Evolutionary conservation across 2,888 invertebrate genomes (phyloP).

Genomic region (Pyrgus malvae): DNA sequence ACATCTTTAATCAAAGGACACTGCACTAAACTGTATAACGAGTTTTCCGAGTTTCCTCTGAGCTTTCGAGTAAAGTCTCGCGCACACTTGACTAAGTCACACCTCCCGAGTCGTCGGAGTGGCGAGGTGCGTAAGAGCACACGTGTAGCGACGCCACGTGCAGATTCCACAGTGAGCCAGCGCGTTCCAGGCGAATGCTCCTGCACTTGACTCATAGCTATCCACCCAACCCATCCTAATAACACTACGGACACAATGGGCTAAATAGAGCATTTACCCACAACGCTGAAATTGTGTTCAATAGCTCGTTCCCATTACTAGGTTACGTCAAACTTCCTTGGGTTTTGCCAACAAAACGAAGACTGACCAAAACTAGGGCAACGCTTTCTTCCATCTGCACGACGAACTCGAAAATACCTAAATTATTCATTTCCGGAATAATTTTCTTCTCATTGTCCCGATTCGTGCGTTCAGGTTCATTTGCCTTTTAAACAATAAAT

Average conservation of each 20-base stretch:
- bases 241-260: conserved; percentile 55
- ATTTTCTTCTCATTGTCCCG: conserved; percentile 28
- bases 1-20: conserved; percentile 13
- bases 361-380: background rate
- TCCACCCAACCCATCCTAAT: conserved; percentile 63
- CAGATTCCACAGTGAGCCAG: conserved; percentile 63
- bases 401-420: conserved; percentile 21
- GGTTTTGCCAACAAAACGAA: conserved; percentile 15
- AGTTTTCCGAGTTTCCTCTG: conserved; percentile 24
- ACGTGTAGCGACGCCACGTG: conserved; percentile 69
- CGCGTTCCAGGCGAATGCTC: conserved; percentile 72
- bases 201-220: conserved; percentile 71
- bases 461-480: conserved; percentile 10
- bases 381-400: background rate
- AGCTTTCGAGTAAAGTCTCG: conserved; percentile 34
- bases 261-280: conserved; percentile 55
- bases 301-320: conserved; percentile 3
- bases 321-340: conserved; percentile 12
- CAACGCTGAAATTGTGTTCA: conserved; percentile 6
- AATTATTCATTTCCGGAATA: conserved; percentile 33
- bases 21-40: conserved; percentile 30
- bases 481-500: conserved; percentile 9
- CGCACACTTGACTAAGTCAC: conserved; percentile 40
- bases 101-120: conserved; percentile 41
- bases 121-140: conserved; percentile 55